Percentiles rank a stretch among this genome's conserved stretches.
phyloP scores from a whole-genome alignment of 1,140 invertebrate species.

The Metopolophium dirhodum region DNA sequence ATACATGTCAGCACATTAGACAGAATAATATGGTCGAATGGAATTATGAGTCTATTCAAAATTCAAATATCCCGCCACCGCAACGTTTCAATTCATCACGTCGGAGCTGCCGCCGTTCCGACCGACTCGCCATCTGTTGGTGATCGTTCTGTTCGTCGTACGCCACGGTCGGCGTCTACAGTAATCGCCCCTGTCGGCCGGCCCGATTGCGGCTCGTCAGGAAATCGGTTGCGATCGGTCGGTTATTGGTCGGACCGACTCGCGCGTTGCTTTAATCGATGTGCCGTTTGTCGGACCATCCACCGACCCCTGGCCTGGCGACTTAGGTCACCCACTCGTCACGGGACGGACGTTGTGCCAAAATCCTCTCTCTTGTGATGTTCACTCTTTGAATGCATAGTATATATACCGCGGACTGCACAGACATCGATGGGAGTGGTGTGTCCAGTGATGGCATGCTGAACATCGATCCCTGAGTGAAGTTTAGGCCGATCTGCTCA shows the following conservation, averaged over 20 bases:
- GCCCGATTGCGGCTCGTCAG: not conserved
- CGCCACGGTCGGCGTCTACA: not conserved
- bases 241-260: not conserved
- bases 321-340: no score
- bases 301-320: no score
- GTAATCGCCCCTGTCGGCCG: not conserved
- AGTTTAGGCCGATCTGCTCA: conserved; percentile 57
- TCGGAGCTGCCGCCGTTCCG: not conserved
- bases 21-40: no score
- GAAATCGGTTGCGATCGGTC: not conserved
- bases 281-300: not conserved
- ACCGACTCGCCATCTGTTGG: not conserved
- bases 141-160: not conserved
- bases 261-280: no score
- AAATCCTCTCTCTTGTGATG: not conserved
- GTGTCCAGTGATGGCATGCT: conserved; percentile 57
- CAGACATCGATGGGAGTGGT: not conserved
- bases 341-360: no score
- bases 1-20: no score
- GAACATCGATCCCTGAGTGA: conserved; percentile 57
- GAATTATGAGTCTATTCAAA: no score
- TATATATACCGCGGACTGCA: not conserved
- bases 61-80: no score
- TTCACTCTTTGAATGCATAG: not conserved
- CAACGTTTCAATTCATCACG: no score